Conservation (phyloP, 1,140 invertebrate genomes). For the Papilio glaucus region DNA sequence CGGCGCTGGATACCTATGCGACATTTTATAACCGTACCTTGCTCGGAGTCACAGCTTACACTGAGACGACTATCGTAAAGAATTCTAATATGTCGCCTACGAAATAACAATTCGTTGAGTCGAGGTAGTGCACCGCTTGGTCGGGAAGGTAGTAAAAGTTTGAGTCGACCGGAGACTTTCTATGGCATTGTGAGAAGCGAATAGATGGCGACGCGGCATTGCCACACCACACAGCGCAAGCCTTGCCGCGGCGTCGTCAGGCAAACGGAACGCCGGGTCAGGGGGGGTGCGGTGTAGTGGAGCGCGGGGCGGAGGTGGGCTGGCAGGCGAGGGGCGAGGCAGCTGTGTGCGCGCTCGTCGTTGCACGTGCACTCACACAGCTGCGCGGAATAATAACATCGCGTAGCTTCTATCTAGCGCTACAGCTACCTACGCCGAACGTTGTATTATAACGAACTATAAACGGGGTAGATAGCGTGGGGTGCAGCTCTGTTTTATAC, state of each 20-base stretch:
- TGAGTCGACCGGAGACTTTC: conserved; percentile 77
- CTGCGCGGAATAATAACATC: conserved; percentile 64
- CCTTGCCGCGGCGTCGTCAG: conserved; percentile 67
- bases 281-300: conserved; percentile 48
- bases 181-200: conserved; percentile 80
- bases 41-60: conserved; percentile 63
- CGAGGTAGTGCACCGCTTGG: conserved; percentile 59
- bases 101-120: conserved; percentile 43
- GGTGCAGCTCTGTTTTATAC: conserved; percentile 61
- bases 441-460: conserved; percentile 72
- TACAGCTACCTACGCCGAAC: conserved; percentile 76
- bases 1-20: conserved; percentile 64
- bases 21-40: conserved; percentile 69
- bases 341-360: conserved; percentile 54
- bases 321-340: conserved; percentile 47
- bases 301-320: conserved; percentile 40
- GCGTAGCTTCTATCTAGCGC: conserved; percentile 75
- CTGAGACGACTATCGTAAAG: conserved; percentile 66
- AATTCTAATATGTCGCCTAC: conserved; percentile 47
- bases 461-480: conserved; percentile 71
- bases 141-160: conserved; percentile 75
- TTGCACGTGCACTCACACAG: conserved; percentile 65
- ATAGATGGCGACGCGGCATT: conserved; percentile 77
- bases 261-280: conserved; percentile 47
- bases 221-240: conserved; percentile 76